Evolutionary conservation across 2,888 invertebrate species (phyloP), one percentile per base, ranked within the genome.

Genomic region (Agonopterix heracliana): DNA sequence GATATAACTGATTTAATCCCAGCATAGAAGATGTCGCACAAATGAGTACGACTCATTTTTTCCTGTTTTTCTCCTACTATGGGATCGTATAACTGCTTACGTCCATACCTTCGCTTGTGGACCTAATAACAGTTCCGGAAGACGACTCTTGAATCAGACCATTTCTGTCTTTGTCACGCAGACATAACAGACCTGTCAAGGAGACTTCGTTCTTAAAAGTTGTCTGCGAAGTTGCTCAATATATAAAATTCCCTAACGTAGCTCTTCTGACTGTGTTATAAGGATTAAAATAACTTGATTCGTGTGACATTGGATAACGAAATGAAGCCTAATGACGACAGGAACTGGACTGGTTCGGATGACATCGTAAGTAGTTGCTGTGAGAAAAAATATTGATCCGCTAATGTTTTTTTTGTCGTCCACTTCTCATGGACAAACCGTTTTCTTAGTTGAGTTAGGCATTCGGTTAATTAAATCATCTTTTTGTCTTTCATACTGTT

Each of bases 261-360:
- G 26, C 26, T 26, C 5, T 26, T 26, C 26, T 26, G 26, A 26
- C 26, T 26, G 26, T 7, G 26, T 26, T 26, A 26, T 7, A 26
- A 26, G 26, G 26, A 26, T 26, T 5, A 26, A 26, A 26, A 26
- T 26, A 26, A 26, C 5, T 26, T 26, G 26, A 26, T 26, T 26
- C 26, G 26, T 26, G 26, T 5, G 26, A 26, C 26, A 26, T 3
- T 26, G 26, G 5, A 26, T 5, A 26, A 26, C 7, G 26, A 26
- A 26, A 26, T 26, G 26, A 26, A 26, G 69, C 51, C 64, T 76
- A 72, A 74, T 68, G 70, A 72, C 64, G 60, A 66, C 75, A 77
- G 71, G 71, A 74, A 74, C 71, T 64, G 58, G 63, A 73, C 76
- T 68, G 68, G 72, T 68, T 63, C 52, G 61, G 61, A 58, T 63